Evolutionary conservation across 2,797 vertebrate species (phyloP), one percentile per base, ranked within the genome.

Genomic region (Coregonus ussuriensis): DNA sequence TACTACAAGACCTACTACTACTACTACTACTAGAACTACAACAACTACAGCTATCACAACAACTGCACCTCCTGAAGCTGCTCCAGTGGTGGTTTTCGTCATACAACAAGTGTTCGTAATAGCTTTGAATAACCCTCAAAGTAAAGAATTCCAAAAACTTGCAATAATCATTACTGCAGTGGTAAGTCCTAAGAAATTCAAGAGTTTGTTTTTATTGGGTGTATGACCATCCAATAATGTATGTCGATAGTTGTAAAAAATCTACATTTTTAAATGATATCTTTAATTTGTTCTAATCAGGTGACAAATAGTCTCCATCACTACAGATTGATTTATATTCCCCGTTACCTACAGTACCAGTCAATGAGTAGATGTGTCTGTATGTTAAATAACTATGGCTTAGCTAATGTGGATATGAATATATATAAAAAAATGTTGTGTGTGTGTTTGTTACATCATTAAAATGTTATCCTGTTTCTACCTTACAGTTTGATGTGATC

Each of bases 401-500:
- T 54, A 54, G 15, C 53, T 54, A 25, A 14, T 54, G 16, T 54
- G 16, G 53, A 54, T 16, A 0, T 4, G 13, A 14, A 16, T 16
- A 54, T 14, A 54, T 54, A 54, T 0, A 54, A 1, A 16, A 25
- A 25, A 25, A 25, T 25, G 25, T 0, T 56, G 15, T 53, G 4
- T 14, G 14, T 56, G 16, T 56, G 4, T 56, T 2, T 37, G 18
- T 37, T 37, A 54, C 6, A 18, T 52, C 71, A 29, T 29, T 53
- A 9, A 25, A 5, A 53, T 16, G 9, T 54, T 72, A 4, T 53
- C 18, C 6, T 69, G 18, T 70, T 70, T 18, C 1, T 16, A 16
- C 18, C 66, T 52, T 56, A 52, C 54, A 88, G 87, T 77, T 78
- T 72, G 13, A 86, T 71, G 0, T 0, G 0, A 33, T 86, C 70